A percentile compares a stretch with the other conserved stretches of the same genome.
phyloP scores from a whole-genome alignment of 2,113 vertebrate genomes.

The Syngnathus floridae region DNA sequence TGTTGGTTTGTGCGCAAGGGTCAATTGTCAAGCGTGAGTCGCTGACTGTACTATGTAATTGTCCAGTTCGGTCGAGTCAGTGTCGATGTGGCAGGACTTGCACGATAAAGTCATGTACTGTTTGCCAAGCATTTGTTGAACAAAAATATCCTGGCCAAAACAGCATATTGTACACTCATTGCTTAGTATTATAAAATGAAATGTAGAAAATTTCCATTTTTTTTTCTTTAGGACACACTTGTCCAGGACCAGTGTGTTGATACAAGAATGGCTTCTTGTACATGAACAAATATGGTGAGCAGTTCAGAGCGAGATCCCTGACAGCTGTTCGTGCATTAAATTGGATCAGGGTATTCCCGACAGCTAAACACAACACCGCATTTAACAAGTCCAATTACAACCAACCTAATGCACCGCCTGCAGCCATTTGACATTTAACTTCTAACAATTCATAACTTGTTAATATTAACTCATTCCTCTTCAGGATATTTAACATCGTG shows the following conservation, averaged over 20 bases:
- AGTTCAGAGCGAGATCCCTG: constrained; percentile 62
- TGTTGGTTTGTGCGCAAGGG: too few relatives aligned
- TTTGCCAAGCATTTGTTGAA: not conserved
- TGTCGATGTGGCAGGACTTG: too few relatives aligned
- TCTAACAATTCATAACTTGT: not conserved
- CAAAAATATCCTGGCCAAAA: not conserved
- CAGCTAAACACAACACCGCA: constrained; percentile 32
- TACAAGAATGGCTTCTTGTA: constrained; percentile 49
- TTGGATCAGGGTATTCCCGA: constrained; percentile 63
- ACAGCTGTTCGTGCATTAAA: constrained; percentile 69
- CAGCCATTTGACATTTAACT: constrained; percentile 8
- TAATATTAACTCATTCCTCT: too few relatives aligned
- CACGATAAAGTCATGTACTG: too few relatives aligned
- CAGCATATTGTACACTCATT: not conserved
- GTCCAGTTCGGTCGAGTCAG: too few relatives aligned
- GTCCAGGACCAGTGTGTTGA: constrained; percentile 51
- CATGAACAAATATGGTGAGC: constrained; percentile 54
- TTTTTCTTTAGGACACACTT: constrained; percentile 41
- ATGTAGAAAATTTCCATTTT: constrained; percentile 13
- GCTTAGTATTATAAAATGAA: constrained; percentile 27
- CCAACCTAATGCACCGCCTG: constrained; percentile 17
- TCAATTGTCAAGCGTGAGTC: too few relatives aligned
- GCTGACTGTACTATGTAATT: not conserved
- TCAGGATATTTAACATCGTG: too few relatives aligned
- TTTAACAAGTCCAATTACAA: constrained; percentile 52